Conservation (phyloP, 1,140 invertebrate genomes). For the Macrotrachela quadricornifera region DNA sequence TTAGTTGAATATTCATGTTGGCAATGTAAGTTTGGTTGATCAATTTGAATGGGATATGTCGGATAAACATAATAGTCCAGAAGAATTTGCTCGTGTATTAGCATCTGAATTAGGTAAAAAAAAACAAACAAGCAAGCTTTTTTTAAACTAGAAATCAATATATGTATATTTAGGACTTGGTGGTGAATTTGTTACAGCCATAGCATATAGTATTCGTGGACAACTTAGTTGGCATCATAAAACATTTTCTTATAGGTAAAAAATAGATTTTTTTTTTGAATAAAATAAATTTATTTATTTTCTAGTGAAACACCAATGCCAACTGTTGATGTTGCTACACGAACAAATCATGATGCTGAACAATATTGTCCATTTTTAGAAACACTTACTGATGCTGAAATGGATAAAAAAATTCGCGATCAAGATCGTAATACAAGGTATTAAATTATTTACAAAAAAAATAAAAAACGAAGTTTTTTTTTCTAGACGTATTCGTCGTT, state of each 20-base stretch:
- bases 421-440: conserved; percentile 99
- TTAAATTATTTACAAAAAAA: conserved; percentile 29
- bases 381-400: conserved; percentile 93
- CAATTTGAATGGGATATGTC: conserved; percentile 99
- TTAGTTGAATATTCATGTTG: conserved; percentile 92
- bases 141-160: background rate
- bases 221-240: conserved; percentile 90
- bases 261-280: background rate
- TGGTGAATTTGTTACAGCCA: conserved; percentile 94
- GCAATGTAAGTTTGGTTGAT: conserved; percentile 92
- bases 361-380: conserved; percentile 95
- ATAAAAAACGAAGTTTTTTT: background rate
- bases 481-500: conserved; percentile 1
- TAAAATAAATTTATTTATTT: background rate
- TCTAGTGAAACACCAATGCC: conserved; percentile 75
- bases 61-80: conserved; percentile 86
- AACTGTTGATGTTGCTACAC: conserved; percentile 45
- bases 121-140: background rate
- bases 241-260: conserved; percentile 34
- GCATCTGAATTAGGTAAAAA: conserved; percentile 62
- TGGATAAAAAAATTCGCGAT: conserved; percentile 99
- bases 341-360: conserved; percentile 54
- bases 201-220: conserved; percentile 86
- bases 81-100: conserved; percentile 83
- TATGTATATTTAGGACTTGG: conserved; percentile 39